A percentile compares a stretch with the other conserved stretches of the same genome.
phyloP scores from a whole-genome alignment of 2,888 invertebrate species.

The Neoascia interrupta region DNA sequence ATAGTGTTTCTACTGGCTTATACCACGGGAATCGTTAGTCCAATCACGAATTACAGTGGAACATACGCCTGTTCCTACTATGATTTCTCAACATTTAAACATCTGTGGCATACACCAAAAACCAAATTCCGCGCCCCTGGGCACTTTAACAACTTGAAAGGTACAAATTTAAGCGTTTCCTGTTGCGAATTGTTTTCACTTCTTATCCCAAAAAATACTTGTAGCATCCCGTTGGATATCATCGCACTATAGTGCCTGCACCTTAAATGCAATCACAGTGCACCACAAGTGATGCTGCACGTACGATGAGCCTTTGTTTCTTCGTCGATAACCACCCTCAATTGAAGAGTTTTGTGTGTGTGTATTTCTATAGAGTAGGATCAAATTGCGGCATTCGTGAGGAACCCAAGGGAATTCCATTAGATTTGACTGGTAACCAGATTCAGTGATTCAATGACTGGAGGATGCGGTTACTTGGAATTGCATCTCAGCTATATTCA shows the following conservation, averaged over 20 bases:
- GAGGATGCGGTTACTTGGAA: constrained; percentile 39
- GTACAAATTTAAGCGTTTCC: constrained; percentile 23
- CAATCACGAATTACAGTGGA: too few relatives aligned
- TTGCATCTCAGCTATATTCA: constrained; percentile 34
- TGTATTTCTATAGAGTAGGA: constrained; percentile 29
- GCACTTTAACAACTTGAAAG: too few relatives aligned
- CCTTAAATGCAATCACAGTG: constrained; percentile 10
- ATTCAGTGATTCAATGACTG: constrained; percentile 18
- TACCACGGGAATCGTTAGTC: too few relatives aligned
- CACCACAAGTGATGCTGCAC: neutral
- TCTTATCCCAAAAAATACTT: neutral
- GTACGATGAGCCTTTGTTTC: neutral
- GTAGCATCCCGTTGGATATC: neutral
- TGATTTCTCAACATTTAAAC: too few relatives aligned
- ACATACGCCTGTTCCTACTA: too few relatives aligned
- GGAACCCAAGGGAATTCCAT: constrained; percentile 27
- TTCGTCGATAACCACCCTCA: constrained; percentile 8
- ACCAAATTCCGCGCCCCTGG: neutral
- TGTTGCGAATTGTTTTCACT: constrained; percentile 53
- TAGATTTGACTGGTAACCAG: constrained; percentile 50
- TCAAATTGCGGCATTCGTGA: constrained; percentile 39
- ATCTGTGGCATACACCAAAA: too few relatives aligned
- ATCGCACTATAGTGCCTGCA: too few relatives aligned
- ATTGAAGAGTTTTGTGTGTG: neutral
- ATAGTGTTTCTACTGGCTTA: too few relatives aligned